Evolutionary conservation across 2,113 vertebrate genomes (phyloP), one percentile per base, ranked within the genome.

Genomic region (Cichladusa arquata): DNA sequence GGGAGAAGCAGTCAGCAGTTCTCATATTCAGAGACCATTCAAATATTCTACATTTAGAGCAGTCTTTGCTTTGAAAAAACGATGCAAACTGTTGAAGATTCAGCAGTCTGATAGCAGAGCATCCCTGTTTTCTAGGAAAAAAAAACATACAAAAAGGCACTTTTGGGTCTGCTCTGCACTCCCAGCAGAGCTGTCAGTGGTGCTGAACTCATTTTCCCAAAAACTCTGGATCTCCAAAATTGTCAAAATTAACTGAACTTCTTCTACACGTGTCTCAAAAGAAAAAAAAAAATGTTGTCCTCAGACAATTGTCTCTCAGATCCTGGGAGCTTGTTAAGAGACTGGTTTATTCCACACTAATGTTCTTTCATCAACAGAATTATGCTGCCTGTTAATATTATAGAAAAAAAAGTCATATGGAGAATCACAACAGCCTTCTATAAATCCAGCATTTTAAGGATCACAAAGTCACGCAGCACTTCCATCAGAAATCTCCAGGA

Each of bases 271-370:
- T 0, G 1, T 40, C 23, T 64, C 48, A 22, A 2, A 0, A 82
- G 61, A 36, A 56, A 60, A 0, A 0, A 42, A 40, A 48, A 56
- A 0, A 0, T 1, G 4, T 8, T 12, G 7, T 53, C 13, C n/a
- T 70, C 50, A 18, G 45, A 45, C 17, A 10, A 18, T 20, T 16
- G 3, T 33, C 38, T 72, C 44, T n/a, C 34, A 2, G 45, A 45
- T 5, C 16, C 24, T 62, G 53, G 6, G 36, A 20, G 5, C 19
- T 11, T 11, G 12, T 29, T 33, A 45, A 36, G 40, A 73, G n/a
- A 29, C 8, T 22, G 13, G 8, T 69, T 90, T 83, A 20, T 77
- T 84, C 17, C 33, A 12, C 13, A n/a, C 12, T 6, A 51, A 50
- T 18, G 3, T 7, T 17, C 11, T 64, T 81, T 53, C 53, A 60